Conservation (phyloP, 2,888 invertebrate genomes). For the Cybosia mesomella region DNA sequence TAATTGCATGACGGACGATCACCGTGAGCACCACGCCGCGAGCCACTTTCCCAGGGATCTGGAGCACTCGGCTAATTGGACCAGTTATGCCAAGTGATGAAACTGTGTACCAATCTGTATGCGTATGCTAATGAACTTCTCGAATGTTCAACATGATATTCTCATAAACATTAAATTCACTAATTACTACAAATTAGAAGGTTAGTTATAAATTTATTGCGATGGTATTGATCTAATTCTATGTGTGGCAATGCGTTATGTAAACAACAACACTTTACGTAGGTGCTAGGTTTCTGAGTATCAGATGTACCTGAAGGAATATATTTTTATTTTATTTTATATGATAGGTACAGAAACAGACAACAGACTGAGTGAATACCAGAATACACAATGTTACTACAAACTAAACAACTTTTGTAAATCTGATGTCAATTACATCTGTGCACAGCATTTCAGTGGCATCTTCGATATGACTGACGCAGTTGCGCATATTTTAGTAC, state of each 20-base stretch:
- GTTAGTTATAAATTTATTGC: constrained; percentile 24
- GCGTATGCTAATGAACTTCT: constrained; percentile 22
- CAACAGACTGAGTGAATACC: too few relatives aligned
- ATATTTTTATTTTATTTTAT: too few relatives aligned
- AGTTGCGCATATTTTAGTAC: too few relatives aligned
- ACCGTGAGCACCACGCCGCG: constrained; percentile 25
- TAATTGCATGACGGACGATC: not conserved
- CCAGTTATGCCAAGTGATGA: constrained; percentile 27
- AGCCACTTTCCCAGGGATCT: constrained; percentile 37
- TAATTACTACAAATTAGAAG: constrained; percentile 27
- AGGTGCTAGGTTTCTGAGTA: not conserved
- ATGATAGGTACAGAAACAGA: too few relatives aligned
- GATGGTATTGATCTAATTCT: constrained; percentile 9
- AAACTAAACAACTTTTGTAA: too few relatives aligned
- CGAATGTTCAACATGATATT: constrained; percentile 12
- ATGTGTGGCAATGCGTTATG: not conserved
- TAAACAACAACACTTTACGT: not conserved
- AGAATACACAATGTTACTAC: too few relatives aligned
- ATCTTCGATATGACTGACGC: too few relatives aligned
- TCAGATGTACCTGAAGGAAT: not conserved
- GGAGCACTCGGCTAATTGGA: constrained; percentile 37
- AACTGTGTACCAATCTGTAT: constrained; percentile 16
- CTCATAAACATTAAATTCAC: constrained; percentile 22
- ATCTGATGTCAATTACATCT: too few relatives aligned
- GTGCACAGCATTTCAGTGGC: too few relatives aligned